phyloP scores from a whole-genome alignment of 30 jellyfish, hydroid and myxozoan species.

The Turritopsis dohrnii region DNA sequence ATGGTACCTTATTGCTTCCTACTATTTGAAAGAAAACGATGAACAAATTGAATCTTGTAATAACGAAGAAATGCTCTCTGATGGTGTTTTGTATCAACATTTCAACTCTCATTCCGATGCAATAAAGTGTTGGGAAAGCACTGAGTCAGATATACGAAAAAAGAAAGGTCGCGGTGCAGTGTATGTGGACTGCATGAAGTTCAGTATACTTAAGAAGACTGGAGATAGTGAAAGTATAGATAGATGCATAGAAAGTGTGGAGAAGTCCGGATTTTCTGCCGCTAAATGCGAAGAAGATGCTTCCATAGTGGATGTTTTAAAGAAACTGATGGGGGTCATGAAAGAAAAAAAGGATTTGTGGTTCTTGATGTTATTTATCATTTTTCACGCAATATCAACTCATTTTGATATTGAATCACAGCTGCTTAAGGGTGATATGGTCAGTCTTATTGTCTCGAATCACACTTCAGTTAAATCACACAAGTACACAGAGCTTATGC shows the following conservation, averaged over 20 bases:
- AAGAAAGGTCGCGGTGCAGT: slow-evolving; percentile 2
- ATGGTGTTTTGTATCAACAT: not conserved
- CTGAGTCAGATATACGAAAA: not conserved
- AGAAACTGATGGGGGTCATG: not conserved
- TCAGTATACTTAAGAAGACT: not conserved
- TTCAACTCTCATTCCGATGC: not conserved
- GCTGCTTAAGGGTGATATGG: not conserved
- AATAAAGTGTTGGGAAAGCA: not conserved
- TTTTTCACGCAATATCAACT: not conserved
- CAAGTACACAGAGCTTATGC: not conserved
- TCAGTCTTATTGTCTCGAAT: not conserved
- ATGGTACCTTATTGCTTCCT: not conserved
- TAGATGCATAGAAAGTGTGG: not conserved
- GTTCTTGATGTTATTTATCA: not conserved
- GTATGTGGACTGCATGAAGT: not conserved
- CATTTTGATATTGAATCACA: not conserved
- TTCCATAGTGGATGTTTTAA: not conserved
- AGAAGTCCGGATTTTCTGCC: not conserved
- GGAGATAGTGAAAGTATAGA: not conserved
- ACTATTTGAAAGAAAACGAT: not conserved
- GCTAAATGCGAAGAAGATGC: not conserved
- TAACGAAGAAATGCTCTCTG: not conserved
- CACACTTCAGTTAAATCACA: not conserved
- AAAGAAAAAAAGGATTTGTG: not conserved
- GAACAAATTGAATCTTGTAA: not conserved